Percentiles rank a stretch among this genome's conserved stretches.
Conservation (phyloP, 2,797 vertebrate genomes). For the Esox lucius region DNA sequence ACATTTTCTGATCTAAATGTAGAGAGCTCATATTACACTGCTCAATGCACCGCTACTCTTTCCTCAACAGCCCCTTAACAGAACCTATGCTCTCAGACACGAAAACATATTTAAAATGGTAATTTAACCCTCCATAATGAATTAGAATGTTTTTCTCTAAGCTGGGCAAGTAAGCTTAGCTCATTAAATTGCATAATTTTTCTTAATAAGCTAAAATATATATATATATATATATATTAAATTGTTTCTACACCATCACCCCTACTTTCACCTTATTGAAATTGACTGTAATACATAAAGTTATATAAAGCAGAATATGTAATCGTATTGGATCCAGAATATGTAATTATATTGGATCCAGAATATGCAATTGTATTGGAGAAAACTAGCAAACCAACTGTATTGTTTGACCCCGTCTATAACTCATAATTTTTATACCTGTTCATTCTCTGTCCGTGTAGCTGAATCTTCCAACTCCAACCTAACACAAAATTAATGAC, state of each 20-base stretch:
- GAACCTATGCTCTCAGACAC: constrained; percentile 41
- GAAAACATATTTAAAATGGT: constrained; percentile 59
- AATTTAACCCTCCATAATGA: constrained; percentile 70
- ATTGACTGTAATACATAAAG: constrained; percentile 69
- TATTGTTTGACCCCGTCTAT: no score
- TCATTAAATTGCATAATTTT: constrained; percentile 54
- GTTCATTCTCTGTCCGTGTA: no score
- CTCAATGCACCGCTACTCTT: constrained; percentile 49
- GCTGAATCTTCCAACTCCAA: no score
- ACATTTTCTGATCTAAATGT: constrained; percentile 43
- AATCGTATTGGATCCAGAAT: no score
- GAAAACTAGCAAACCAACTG: no score
- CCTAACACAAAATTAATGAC: no score
- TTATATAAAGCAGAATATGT: constrained; percentile 57
- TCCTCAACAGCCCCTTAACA: constrained; percentile 29
- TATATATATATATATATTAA: no score
- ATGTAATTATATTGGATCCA: no score
- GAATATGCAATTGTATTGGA: no score
- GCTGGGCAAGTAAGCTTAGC: constrained; percentile 59
- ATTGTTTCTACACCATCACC: constrained; percentile 28
- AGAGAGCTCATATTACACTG: constrained; percentile 63
- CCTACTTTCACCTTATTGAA: constrained; percentile 66
- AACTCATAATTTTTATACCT: no score
- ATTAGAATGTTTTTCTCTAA: constrained; percentile 60
- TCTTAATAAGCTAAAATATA: constrained; percentile 36